Percentiles rank a stretch among this genome's conserved stretches.
phyloP scores from a whole-genome alignment of 2,888 invertebrate species.

The Heteromyza rotundicornis region DNA sequence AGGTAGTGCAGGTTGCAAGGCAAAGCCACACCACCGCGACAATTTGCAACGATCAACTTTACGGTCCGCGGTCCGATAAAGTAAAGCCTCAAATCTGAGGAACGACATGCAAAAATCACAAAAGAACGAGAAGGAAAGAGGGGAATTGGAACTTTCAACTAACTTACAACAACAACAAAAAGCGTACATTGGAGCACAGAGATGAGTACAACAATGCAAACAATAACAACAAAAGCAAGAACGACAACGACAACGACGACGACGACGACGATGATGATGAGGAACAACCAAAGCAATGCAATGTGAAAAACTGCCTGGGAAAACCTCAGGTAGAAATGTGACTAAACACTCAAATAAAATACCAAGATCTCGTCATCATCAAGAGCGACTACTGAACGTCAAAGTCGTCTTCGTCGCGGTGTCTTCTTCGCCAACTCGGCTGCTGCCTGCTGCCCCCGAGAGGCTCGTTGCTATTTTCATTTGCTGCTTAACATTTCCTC shows the following conservation, averaged over 20 bases:
- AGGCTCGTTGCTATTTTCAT: background rate
- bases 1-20: background rate
- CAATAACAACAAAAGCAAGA: background rate
- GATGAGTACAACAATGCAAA: background rate
- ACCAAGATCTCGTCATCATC: conserved; percentile 5
- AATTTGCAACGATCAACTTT: background rate
- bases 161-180: too few species aligned
- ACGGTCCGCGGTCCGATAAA: background rate
- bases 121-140: background rate
- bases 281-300: background rate
- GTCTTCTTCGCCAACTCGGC: background rate
- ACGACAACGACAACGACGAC: background rate
- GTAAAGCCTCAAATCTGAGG: background rate
- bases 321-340: conserved; percentile 13
- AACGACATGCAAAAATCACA: background rate
- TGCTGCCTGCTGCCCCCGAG: background rate
- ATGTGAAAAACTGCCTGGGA: conserved; percentile 14
- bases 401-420: background rate
- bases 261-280: background rate
- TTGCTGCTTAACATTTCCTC: background rate
- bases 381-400: conserved; percentile 9
- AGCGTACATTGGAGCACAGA: too few species aligned
- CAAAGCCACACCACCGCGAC: background rate
- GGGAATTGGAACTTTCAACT: background rate
- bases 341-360: conserved; percentile 9